These are phyloP conservation scores for Chrysemys picta DNA, from an alignment of 2,113 vertebrate genomes.

Conservation along the genomic window DNA sequence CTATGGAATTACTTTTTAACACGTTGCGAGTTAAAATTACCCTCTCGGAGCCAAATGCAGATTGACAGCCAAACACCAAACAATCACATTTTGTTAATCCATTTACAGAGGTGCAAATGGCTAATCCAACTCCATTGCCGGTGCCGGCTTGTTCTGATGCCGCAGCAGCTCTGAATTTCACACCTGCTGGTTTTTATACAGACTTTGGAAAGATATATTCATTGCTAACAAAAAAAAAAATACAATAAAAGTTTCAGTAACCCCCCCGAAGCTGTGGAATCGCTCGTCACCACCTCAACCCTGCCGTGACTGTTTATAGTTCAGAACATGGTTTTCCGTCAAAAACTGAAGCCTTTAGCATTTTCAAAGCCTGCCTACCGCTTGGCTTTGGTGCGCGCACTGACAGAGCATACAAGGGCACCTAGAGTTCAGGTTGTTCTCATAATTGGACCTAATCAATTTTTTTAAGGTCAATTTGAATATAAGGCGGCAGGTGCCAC, in stretches of 20 bases:
- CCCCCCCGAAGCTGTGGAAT: neutral
- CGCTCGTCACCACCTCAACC: neutral
- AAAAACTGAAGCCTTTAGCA: slow-evolving; percentile 56
- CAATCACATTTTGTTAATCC: slow-evolving; percentile 68
- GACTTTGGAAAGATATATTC: neutral
- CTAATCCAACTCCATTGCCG: slow-evolving; percentile 1
- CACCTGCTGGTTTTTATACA: neutral
- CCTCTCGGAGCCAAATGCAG: slow-evolving; percentile 61
- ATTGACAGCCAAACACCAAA: slow-evolving; percentile 64
- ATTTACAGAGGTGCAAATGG: slow-evolving; percentile 71
- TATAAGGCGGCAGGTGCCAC: slow-evolving; percentile 51
- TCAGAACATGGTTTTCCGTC: slow-evolving; percentile 15
- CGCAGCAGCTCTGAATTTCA: neutral
- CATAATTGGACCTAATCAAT: slow-evolving; percentile 60
- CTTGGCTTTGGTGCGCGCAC: slow-evolving; percentile 21
- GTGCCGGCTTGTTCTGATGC: neutral
- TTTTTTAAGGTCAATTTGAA: slow-evolving; percentile 65
- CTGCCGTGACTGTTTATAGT: neutral
- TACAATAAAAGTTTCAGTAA: neutral
- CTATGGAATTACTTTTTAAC: slow-evolving; percentile 54
- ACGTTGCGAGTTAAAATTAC: slow-evolving; percentile 56
- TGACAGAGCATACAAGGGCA: slow-evolving; percentile 58
- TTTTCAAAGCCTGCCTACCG: slow-evolving; percentile 53
- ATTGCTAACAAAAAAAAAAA: neutral
- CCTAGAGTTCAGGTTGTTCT: slow-evolving; percentile 59